Conservation (phyloP, 2,888 invertebrate genomes). For the Xanthorhoe spadicearia region DNA sequence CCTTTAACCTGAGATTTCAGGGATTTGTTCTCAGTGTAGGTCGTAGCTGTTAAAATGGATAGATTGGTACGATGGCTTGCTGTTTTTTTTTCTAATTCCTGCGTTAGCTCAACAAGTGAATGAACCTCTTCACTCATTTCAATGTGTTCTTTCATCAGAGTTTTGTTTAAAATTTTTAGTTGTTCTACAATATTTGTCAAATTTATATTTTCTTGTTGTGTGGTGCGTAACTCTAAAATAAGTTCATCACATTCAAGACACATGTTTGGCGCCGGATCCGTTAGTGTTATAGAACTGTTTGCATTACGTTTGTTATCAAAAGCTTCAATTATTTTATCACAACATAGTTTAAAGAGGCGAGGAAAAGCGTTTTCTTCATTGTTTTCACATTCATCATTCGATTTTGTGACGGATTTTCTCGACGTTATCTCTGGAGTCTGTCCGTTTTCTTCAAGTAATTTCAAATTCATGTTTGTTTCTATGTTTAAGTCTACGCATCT, state of each 20-base stretch:
- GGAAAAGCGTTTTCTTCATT: conserved; percentile 55
- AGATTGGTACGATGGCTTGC: conserved; percentile 72
- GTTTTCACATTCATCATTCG: conserved; percentile 24
- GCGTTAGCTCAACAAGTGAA: conserved; percentile 61
- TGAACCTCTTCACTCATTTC: conserved; percentile 63
- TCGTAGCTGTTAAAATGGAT: conserved; percentile 75
- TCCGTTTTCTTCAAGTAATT: conserved; percentile 25
- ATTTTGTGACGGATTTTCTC: conserved; percentile 1
- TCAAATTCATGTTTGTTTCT: conserved; percentile 29
- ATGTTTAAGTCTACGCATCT: conserved; percentile 33
- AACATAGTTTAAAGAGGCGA: conserved; percentile 70
- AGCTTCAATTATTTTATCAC: conserved; percentile 61
- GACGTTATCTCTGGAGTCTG: background rate
- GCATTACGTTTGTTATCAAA: conserved; percentile 57
- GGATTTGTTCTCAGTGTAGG: conserved; percentile 75
- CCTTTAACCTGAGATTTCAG: conserved; percentile 72
- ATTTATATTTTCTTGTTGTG: conserved; percentile 56
- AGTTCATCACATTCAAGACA: conserved; percentile 53
- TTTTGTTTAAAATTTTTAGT: conserved; percentile 55
- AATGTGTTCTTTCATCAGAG: conserved; percentile 62
- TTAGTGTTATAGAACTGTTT: conserved; percentile 44
- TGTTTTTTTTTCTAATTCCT: conserved; percentile 73
- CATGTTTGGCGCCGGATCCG: conserved; percentile 35
- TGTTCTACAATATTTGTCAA: conserved; percentile 52
- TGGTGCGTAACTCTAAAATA: conserved; percentile 45